A percentile compares a stretch with the other conserved stretches of the same genome.
Conservation (phyloP, 2,113 vertebrate species). For the Elgaria multicarinata region DNA sequence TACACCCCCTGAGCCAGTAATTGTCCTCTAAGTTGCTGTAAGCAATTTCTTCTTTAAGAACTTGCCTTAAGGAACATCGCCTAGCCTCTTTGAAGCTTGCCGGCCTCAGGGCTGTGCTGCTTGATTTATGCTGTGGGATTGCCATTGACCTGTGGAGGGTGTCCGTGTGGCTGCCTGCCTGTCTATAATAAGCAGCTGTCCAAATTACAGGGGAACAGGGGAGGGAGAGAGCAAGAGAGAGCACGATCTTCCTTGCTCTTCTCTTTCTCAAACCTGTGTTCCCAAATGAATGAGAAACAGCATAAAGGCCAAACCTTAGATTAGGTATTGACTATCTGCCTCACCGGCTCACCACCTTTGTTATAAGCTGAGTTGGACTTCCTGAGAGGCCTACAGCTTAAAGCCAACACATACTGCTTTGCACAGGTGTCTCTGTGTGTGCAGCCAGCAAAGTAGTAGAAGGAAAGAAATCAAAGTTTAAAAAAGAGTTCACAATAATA, state of each 20-base stretch:
- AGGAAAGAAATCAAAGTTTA: not conserved
- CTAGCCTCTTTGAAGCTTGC: not conserved
- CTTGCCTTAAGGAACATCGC: not conserved
- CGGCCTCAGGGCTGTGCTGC: not conserved
- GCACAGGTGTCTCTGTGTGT: not conserved
- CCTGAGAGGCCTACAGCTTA: not conserved
- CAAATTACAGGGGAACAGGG: accelerated
- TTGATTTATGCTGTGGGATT: conserved; percentile 26
- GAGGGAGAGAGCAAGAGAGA: no score
- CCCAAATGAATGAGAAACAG: conserved; percentile 54
- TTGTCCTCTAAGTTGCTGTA: no score
- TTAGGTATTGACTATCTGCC: conserved; percentile 62
- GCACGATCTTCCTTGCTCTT: conserved; percentile 32
- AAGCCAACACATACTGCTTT: accelerated
- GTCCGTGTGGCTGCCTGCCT: not conserved
- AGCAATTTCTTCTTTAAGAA: no score
- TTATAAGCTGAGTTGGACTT: not conserved
- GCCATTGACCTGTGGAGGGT: not conserved
- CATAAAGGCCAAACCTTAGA: conserved; percentile 62
- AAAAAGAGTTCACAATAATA: no score
- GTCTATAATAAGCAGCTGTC: not conserved
- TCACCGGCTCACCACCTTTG: not conserved
- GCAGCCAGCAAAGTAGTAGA: not conserved
- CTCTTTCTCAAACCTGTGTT: conserved; percentile 40
- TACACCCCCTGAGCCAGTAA: conserved; percentile 27